These are phyloP conservation scores for Osmoderma eremita DNA, from an alignment of 2,888 invertebrate genomes.

Conservation along the genomic window DNA sequence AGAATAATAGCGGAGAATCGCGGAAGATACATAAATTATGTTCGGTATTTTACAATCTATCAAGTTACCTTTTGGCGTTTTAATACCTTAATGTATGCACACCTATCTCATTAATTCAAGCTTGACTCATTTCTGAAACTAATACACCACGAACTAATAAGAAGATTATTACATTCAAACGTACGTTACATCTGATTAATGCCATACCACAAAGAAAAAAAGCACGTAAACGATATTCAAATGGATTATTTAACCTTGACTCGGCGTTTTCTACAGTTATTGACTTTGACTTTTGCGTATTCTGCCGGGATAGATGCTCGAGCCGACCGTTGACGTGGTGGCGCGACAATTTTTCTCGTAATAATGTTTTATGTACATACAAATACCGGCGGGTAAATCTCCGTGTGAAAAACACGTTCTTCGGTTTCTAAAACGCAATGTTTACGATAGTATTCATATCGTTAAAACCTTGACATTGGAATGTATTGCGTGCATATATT, in stretches of 20 bases:
- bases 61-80: not conserved
- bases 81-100: not conserved
- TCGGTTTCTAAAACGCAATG: no score
- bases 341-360: not conserved
- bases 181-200: conserved; percentile 4
- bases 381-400: not conserved
- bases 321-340: not conserved
- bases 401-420: no score
- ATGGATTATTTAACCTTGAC: conserved; percentile 30
- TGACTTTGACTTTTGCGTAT: conserved; percentile 28
- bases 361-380: not conserved
- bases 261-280: conserved; percentile 15
- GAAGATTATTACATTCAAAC: conserved; percentile 1
- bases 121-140: conserved; percentile 3
- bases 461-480: no score
- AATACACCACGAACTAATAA: not conserved
- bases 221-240: conserved; percentile 12
- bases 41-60: conserved; percentile 7
- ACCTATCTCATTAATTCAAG: not conserved
- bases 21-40: no score
- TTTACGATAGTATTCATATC: no score
- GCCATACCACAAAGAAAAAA: conserved; percentile 6
- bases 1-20: no score
- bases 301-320: conserved; percentile 8
- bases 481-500: no score